Evolutionary conservation across 2,797 vertebrate species (phyloP), one percentile per base, ranked within the genome.

Genomic region (Sparidentex hasta): DNA sequence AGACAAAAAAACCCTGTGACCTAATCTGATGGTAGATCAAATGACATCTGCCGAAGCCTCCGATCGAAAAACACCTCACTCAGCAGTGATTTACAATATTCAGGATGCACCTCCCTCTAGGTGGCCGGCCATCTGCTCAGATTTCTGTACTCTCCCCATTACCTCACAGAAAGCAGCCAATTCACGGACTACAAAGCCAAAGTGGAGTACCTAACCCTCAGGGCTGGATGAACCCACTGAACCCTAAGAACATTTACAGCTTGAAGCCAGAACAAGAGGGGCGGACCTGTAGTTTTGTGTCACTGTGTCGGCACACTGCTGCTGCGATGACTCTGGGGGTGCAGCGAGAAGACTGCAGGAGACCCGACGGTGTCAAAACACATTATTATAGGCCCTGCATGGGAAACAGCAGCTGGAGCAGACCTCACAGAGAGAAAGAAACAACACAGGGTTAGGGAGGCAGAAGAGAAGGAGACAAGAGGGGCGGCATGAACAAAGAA

Each of bases 321-420:
- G 82, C 71, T 81, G 71, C 48, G 47, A 82, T 50, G 70, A 77
- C 69, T 81, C 65, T 20, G 69, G 70, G 84, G 75, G 29, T 76
- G 74, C 44, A 62, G 64, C 4, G 7, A 73, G 73, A 89, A 58
- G 81, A 78, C 87, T 67, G 82, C 90, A 86, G 90, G 92, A 91
- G 84, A 84, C 76, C 78, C 21, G 65, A 77, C 23, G 46, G 85
- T 90, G 90, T 91, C 91, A 91, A 85, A 88, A 85, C 80, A 86
- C 79, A 87, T 88, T 86, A 90, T 87, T 89, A 85, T 57, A 67
- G 74, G 59, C 76, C 54, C 74, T 9, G 29, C 71, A 65, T 50
- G 82, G 46, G 85, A 83, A 87, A 87, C 80, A 86, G 62, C 80
- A 88, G 89, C 83, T 70, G 80, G 75, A 78, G 54, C 69, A 87